Base-by-base conservation (phyloP, 2,113 vertebrate genomes). In the Proterorhinus semilunaris region DNA sequence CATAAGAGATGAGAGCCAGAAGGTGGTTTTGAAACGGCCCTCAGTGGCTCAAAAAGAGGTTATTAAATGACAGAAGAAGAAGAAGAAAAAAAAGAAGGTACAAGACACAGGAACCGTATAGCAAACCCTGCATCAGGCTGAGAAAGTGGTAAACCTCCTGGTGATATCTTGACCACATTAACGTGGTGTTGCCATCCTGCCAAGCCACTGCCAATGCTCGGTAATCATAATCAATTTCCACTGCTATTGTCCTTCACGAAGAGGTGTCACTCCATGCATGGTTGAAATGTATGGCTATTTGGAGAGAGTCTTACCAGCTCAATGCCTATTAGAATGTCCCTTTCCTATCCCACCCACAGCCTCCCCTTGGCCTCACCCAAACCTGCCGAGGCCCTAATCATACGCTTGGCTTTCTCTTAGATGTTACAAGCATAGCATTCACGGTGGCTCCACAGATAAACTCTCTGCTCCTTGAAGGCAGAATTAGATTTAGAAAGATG, bases 211-310 rank as follows among this genome's bases (percentile, higher is more conserved):
- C 82, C 81, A 81, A 75, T 87, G 69, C 80, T 85, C 85, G 79
- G 86, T 80, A 87, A 89, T 88, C 81, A 82, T 88, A 88, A 91
- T 90, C 86, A 81, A 89, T 90, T 91, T 89, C 86, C 86, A 88
- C 82, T 75, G 89, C 83, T 84, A 76, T 83, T 86, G 86, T 86
- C 76, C 87, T 87, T 84, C 75, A 78, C 82, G 74, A 81, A 85
- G 82, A 81, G 80, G 78, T 63, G 72, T 79, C 79, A 8, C 86
- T 78, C 87, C 77, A 79, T 63, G 80, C 76, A 74, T 54, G 74
- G 75, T 64, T 77, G 54, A 80, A 80, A 80, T 68, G 62, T 62
- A 50, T 62, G 68, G 64, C 52, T 52, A 49, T 64, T 53, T 62
- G 53, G 36, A 69, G 62, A 69, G 66, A 46, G 46, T 69, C 71